Percentiles rank a stretch among this genome's conserved stretches.
These are phyloP conservation scores for Tetheella fluctuosa DNA, from an alignment of 2,888 invertebrate species.

Conservation along the genomic window DNA sequence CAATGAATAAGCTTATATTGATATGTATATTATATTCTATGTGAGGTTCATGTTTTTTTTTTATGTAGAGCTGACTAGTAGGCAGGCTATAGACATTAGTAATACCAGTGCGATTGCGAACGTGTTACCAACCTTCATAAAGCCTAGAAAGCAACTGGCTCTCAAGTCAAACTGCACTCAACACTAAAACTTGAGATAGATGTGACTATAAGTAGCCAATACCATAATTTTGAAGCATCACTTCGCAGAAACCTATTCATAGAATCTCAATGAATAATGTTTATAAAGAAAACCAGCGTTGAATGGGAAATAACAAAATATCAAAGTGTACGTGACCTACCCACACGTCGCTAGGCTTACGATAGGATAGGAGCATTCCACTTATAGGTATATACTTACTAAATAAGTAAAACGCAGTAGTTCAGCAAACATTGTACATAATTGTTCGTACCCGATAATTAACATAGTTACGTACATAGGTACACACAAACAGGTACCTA, in stretches of 20 bases:
- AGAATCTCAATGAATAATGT: background rate
- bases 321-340: conserved; percentile 74
- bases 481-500: conserved; percentile 30
- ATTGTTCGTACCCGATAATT: conserved; percentile 47
- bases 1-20: background rate
- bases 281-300: conserved; percentile 14
- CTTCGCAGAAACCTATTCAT: background rate
- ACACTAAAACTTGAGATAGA: background rate
- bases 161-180: too few species aligned
- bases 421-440: conserved; percentile 24
- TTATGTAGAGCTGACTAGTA: too few species aligned
- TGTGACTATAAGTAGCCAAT: background rate
- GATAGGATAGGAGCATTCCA: conserved; percentile 42
- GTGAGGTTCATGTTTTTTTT: too few species aligned
- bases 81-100: too few species aligned
- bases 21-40: background rate
- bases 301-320: conserved; percentile 34
- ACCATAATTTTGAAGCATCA: background rate
- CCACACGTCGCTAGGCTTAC: conserved; percentile 58
- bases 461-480: conserved; percentile 41
- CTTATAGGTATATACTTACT: conserved; percentile 31
- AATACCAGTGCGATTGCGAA: too few species aligned
- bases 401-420: conserved; percentile 30
- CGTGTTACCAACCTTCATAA: too few species aligned
- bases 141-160: too few species aligned